A percentile compares a stretch with the other conserved stretches of the same genome.
phyloP scores from a whole-genome alignment of 2,888 invertebrate genomes.

The Diadegma fenestrale region DNA sequence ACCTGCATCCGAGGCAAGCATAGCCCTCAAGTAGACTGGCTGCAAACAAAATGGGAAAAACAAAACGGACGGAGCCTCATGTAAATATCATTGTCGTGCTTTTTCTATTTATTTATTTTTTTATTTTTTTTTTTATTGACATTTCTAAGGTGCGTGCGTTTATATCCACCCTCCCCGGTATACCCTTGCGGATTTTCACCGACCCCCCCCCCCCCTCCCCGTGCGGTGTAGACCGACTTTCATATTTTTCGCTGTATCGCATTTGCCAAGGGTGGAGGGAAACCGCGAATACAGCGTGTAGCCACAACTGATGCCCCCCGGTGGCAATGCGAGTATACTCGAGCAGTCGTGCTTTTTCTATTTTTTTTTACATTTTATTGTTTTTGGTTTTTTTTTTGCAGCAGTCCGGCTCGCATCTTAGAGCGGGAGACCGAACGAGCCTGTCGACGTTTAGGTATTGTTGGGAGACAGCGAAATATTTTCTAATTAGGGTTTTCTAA shows the following conservation, averaged over 20 bases:
- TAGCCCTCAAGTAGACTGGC: slow-evolving; percentile 92
- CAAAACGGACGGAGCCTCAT: slow-evolving; percentile 65
- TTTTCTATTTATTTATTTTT: slow-evolving; percentile 37
- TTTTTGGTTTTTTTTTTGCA: not conserved
- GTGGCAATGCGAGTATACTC: no score
- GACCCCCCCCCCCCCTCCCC: no score
- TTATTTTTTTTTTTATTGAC: no score
- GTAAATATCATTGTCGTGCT: slow-evolving; percentile 61
- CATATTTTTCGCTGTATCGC: no score
- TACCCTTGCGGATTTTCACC: no score
- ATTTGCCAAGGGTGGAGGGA: no score
- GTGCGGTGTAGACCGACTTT: no score
- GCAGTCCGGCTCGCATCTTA: not conserved
- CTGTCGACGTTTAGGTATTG: not conserved
- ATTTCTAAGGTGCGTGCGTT: no score
- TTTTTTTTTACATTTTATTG: slow-evolving; percentile 21
- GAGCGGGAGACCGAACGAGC: slow-evolving; percentile 29
- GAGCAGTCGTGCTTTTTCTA: not conserved
- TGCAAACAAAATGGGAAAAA: slow-evolving; percentile 85
- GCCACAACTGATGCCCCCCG: no score
- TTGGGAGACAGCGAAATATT: slow-evolving; percentile 1
- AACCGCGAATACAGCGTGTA: no score
- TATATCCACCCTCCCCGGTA: no score
- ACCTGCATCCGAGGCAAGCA: slow-evolving; percentile 92
- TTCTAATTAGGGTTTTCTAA: slow-evolving; percentile 33